Base-by-base conservation (phyloP, 2,888 invertebrate species). In the Hydriomena furcata region DNA sequence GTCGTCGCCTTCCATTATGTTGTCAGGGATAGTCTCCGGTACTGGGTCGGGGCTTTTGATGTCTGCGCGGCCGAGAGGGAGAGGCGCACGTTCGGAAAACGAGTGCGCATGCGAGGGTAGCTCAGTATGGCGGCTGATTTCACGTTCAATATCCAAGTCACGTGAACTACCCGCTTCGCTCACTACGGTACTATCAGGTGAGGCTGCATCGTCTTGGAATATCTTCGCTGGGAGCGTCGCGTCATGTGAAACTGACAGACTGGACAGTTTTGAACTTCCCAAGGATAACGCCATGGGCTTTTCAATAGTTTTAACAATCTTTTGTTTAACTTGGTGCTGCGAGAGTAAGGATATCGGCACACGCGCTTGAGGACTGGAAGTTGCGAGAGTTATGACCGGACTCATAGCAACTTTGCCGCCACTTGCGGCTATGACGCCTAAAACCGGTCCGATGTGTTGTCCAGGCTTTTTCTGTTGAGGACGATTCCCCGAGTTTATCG, bases 171-270 rank as follows among this genome's bases (percentile, higher is more conserved):
- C 51, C 11, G 43, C 71, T 52, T 86, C 88, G 1, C 78, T 67
- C 0, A 72, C 62, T 2, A 82, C 81, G 1, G 89, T 83, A 52
- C 88, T 84, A 57, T 93, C 93, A 0, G 93, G 93, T 0, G 93
- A 93, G 0, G 92, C 91, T 0, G 91, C 92, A 58, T 93, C 93
- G 61, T 94, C 93, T 73, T 94, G 93, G 68, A 94, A 93, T 66
- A 93, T 93, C 71, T 93, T 93, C 5, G 93, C 93, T 0, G 94
- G 93, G 10, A 93, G 78, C 5, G 91, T 92, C 52, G 83, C 92
- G 65, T 92, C 93, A 64, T 92, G 92, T 0, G 90, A 80, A 5
- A 92, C 91, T 0, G 92, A 87, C 32, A 93, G 80, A 57, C 92
- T 91, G 0, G 93, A 93, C 7, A 92, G 66, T 59, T 92, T 92